Evolutionary conservation across 2,888 invertebrate species (phyloP).

Genomic region (Drosophila putrida): DNA sequence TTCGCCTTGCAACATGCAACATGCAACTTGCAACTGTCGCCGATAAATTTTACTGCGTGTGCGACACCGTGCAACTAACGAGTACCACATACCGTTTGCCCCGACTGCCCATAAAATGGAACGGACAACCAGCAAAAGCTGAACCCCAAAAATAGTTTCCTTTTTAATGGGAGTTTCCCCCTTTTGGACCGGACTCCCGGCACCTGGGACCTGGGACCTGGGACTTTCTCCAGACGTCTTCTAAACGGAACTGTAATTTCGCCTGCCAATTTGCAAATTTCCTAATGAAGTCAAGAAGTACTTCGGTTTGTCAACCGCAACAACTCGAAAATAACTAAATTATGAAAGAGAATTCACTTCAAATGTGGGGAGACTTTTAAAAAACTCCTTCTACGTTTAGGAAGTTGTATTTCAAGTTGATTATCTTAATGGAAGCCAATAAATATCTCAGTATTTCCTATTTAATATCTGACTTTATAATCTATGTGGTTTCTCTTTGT

Average conservation of each 20-base stretch:
- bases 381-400: background rate
- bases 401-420: constrained; percentile 5
- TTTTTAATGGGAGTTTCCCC: constrained; percentile 47
- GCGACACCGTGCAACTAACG: constrained; percentile 16
- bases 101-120: constrained; percentile 57
- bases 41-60: constrained; percentile 73
- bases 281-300: constrained; percentile 52
- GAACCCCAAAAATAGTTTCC: constrained; percentile 59
- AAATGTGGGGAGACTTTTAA: background rate
- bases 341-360: constrained; percentile 11
- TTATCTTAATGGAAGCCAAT: constrained; percentile 3
- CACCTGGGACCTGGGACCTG: constrained; percentile 2
- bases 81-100: background rate
- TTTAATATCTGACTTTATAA: background rate
- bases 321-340: constrained; percentile 24
- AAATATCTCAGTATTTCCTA: background rate
- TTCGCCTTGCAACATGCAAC: constrained; percentile 45
- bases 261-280: constrained; percentile 50
- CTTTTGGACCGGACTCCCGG: background rate
- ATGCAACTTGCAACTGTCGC: constrained; percentile 68
- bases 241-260: constrained; percentile 70
- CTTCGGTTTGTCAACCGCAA: constrained; percentile 31
- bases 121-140: constrained; percentile 26
- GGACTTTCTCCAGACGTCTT: constrained; percentile 31
- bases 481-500: no score